Percentiles rank a stretch among this genome's conserved stretches.
phyloP scores from a whole-genome alignment of 2,797 vertebrate species.

The Euphonia xanthogaster region DNA sequence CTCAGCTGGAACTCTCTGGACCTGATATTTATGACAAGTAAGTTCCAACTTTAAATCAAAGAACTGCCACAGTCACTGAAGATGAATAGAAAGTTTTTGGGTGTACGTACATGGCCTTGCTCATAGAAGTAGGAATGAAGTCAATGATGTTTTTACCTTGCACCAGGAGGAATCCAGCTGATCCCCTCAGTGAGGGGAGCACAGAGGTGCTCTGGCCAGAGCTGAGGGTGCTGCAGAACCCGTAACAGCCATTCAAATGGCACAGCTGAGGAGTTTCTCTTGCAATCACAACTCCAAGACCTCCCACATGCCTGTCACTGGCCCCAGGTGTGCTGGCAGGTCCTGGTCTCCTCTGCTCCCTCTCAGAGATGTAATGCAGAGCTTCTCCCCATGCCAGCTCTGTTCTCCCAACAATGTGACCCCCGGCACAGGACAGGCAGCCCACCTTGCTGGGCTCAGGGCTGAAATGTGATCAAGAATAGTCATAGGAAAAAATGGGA shows the following conservation, averaged over 20 bases:
- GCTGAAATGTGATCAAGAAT: fast-evolving
- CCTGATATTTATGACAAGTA: not conserved
- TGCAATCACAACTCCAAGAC: not conserved
- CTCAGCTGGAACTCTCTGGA: not conserved
- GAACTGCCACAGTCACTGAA: not conserved
- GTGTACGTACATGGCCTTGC: not conserved
- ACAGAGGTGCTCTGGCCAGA: not conserved
- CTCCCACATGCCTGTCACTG: not conserved
- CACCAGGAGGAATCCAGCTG: not conserved
- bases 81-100: not conserved
- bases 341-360: not conserved
- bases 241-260: not conserved
- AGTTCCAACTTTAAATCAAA: not conserved
- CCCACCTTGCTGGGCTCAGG: not conserved
- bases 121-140: fast-evolving
- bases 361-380: not conserved
- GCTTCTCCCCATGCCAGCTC: not conserved
- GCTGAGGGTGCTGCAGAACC: not conserved
- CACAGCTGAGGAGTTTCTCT: not conserved
- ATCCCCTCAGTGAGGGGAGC: not conserved
- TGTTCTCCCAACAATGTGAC: not conserved
- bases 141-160: not conserved
- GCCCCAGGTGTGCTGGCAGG: not conserved
- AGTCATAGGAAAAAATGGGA: not conserved
- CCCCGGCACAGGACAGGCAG: not conserved